Evolutionary conservation across 2,113 vertebrate species (phyloP), one percentile per base, ranked within the genome.

Genomic region (Struthio camelus): DNA sequence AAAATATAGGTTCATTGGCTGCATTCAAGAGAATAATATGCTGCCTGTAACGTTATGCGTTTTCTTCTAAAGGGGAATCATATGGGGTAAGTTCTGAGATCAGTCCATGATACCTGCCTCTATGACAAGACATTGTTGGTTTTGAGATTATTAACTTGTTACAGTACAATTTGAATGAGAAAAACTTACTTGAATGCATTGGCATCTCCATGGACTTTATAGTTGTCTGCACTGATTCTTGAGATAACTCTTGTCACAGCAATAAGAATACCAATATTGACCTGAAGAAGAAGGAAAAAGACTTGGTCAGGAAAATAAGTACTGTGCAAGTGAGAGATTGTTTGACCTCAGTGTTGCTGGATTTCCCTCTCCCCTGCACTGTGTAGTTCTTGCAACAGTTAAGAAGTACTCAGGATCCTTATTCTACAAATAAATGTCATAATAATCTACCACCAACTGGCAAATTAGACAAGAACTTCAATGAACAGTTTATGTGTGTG

Each of bases 191-290:
- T 99, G 97, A 99, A 98, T 78, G 99, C 98, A 30, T 99, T 99
- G 18, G 99, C 98, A 65, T 99, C 99, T 64, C 99, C 98, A 0
- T 99, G 99, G 40, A 99, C 98, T 96, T 99, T 99, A 82, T 99
- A 99, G 97, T 98, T 99, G 94, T 99, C 99, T 3, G 99, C 98
- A 6, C 99, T 99, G 97, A 99, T 99, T 82, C 99, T 98, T 38
- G 99, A 99, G 91, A 99, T 99, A 91, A 99, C 99, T 90, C 99
- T 98, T 2, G 99, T 99, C 76, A 99, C 99, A 1, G 99, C 99
- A 10, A 99, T 94, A 54, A 99, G 98, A 53, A 99, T 99, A 58
- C 98, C 98, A 4, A 99, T 97, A 70, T 99, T 99, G 72, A 99
- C 99, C 99, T 99, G 97, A 18, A 46, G 38, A 25, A 46, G 14